Conservation (phyloP, 2,797 vertebrate genomes). For the Cottoperca gobio region DNA sequence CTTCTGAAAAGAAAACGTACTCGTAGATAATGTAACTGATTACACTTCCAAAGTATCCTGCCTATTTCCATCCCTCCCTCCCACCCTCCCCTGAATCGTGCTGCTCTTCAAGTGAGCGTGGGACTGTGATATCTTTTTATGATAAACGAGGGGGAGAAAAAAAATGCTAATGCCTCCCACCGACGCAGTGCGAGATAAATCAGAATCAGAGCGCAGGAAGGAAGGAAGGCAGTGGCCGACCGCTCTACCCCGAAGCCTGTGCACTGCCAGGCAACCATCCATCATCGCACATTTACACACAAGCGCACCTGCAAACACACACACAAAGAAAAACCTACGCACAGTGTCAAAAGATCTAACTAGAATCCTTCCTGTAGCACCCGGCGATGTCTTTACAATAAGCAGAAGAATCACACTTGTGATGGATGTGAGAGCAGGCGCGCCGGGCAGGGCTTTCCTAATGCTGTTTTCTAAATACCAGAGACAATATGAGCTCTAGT, state of each 20-base stretch:
- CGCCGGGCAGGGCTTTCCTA: conserved; percentile 60
- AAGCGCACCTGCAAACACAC: conserved; percentile 45
- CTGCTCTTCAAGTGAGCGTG: conserved; percentile 85
- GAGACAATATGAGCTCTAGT: conserved; percentile 64
- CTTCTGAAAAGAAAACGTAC: conserved; percentile 16
- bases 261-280: conserved; percentile 64
- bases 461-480: conserved; percentile 66
- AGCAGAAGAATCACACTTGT: conserved; percentile 24
- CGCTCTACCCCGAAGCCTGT: conserved; percentile 66
- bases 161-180: conserved; percentile 87
- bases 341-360: conserved; percentile 63
- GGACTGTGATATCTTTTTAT: conserved; percentile 88
- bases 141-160: conserved; percentile 83
- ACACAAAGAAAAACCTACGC: conserved; percentile 59
- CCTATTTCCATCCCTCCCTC: conserved; percentile 75
- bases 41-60: conserved; percentile 70
- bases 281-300: conserved; percentile 59
- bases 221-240: conserved; percentile 48
- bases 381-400: conserved; percentile 43
- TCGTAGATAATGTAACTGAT: conserved; percentile 65
- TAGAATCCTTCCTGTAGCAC: conserved; percentile 47
- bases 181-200: conserved; percentile 84
- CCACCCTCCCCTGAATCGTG: conserved; percentile 74
- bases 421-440: conserved; percentile 45
- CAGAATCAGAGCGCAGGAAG: conserved; percentile 71